These are phyloP conservation scores for Sebastes aleutianus DNA, from an alignment of 2,797 vertebrate genomes.

Conservation along the genomic window DNA sequence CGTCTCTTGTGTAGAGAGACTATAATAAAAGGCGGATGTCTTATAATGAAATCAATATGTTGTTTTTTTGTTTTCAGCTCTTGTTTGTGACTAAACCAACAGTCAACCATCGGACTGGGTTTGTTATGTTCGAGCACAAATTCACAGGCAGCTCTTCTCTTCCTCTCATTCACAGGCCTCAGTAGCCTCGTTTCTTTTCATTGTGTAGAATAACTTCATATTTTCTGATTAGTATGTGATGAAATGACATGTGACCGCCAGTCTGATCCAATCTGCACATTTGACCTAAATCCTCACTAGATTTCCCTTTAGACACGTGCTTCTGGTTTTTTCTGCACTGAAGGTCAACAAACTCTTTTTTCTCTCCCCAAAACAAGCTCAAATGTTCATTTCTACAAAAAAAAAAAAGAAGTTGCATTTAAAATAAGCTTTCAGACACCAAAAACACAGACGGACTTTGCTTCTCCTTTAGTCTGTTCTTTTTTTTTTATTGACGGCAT, in stretches of 20 bases:
- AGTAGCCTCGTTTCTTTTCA: not conserved
- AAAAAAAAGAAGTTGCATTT: not conserved
- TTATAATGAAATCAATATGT: constrained; percentile 29
- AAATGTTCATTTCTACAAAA: not conserved
- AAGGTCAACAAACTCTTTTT: not conserved
- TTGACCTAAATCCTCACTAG: not conserved
- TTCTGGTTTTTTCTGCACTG: not conserved
- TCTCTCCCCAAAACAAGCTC: not conserved
- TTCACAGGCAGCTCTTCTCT: constrained; percentile 21
- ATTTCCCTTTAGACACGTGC: not conserved
- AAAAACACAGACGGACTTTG: constrained; percentile 56
- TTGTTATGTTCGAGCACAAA: constrained; percentile 43
- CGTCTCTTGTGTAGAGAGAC: not conserved
- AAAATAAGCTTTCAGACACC: constrained; percentile 24
- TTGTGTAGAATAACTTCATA: not conserved
- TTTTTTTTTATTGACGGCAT: constrained; percentile 90
- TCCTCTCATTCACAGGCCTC: constrained; percentile 9
- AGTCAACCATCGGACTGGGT: not conserved
- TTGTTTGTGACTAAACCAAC: constrained; percentile 19
- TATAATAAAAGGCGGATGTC: not conserved
- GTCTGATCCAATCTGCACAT: not conserved
- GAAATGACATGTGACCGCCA: not conserved
- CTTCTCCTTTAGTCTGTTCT: constrained; percentile 59
- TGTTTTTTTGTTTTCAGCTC: constrained; percentile 15
- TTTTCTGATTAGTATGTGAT: not conserved